Conservation (phyloP, 2,113 vertebrate genomes). For the Takifugu bimaculatus region DNA sequence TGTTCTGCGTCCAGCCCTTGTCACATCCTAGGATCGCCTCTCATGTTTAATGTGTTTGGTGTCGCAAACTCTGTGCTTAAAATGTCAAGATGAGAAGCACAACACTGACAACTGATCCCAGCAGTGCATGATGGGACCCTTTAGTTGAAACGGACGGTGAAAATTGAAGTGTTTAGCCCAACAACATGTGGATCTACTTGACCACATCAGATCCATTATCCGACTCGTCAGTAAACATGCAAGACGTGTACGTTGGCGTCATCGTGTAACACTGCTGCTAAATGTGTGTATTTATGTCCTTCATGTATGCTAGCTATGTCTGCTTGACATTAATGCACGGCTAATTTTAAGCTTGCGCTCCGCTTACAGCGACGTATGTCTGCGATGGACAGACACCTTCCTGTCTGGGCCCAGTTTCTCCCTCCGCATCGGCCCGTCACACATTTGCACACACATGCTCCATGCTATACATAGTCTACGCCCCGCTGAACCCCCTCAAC, state of each 20-base stretch:
- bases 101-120: no score
- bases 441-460: slow-evolving; percentile 17
- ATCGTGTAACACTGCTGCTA: not conserved
- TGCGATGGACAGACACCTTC: slow-evolving; percentile 35
- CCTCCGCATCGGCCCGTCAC: not conserved
- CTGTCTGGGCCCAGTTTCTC: not conserved
- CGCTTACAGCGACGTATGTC: slow-evolving; percentile 37
- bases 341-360: slow-evolving; percentile 59
- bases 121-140: no score
- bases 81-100: no score
- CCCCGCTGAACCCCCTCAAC: slow-evolving; percentile 23
- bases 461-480: slow-evolving; percentile 45
- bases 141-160: no score
- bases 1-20: no score
- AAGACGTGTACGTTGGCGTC: not conserved
- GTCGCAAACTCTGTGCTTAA: no score
- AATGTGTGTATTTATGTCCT: slow-evolving; percentile 45
- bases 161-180: not conserved
- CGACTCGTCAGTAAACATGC: not conserved
- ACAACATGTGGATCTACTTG: not conserved
- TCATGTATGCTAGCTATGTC: slow-evolving; percentile 44
- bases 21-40: no score
- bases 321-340: slow-evolving; percentile 30
- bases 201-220: not conserved
- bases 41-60: no score